Evolutionary conservation across 1,140 invertebrate species (phyloP), one percentile per base, ranked within the genome.

Genomic region (Centruroides vittatus): DNA sequence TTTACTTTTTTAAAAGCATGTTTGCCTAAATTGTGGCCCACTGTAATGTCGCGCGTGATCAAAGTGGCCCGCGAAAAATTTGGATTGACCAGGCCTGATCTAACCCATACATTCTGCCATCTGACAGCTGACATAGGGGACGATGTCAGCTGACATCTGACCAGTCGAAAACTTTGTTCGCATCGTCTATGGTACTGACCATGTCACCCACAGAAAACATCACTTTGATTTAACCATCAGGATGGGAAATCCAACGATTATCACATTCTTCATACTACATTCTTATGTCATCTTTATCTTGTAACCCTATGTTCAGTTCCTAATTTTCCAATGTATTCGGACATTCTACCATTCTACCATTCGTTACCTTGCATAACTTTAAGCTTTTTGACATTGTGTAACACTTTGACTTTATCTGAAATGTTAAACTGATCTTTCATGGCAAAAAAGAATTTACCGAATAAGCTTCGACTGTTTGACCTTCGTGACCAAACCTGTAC

Each of bases 221-320:
- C 7, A 77, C 81, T 79, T 89, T 90, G 6, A 80, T 83, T 35
- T 93, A 75, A 55, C 86, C 84, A 55, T 80, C 80, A 12, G 89
- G 86, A 78, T 93, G 87, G 69, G 93, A 90, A 0, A 90, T 94
- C 91, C 90, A 93, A 47, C 89, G 78, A 71, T 91, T 90, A 58
- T 85, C 82, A 70, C 86, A 88, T 35, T 81, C 78, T 63, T 91
- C 87, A 71, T 89, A 93, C 70, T 92, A 86, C 35, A 93, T 89
- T 49, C 90, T 78, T 61, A 93, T 86, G 72, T 93, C 89, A 12
- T 89, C 89, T 70, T 86, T 83, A 64, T 93, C 89, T 5, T n/a
- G 91, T 93, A 9, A 93, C 84, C 59, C 91, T 78, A 75, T 93
- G 89, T 35, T 93, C 89, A 34, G 80, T 82, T 12, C 91, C 91